Base-by-base conservation (phyloP, 2,888 invertebrate species). In the Aricia artaxerxes region DNA sequence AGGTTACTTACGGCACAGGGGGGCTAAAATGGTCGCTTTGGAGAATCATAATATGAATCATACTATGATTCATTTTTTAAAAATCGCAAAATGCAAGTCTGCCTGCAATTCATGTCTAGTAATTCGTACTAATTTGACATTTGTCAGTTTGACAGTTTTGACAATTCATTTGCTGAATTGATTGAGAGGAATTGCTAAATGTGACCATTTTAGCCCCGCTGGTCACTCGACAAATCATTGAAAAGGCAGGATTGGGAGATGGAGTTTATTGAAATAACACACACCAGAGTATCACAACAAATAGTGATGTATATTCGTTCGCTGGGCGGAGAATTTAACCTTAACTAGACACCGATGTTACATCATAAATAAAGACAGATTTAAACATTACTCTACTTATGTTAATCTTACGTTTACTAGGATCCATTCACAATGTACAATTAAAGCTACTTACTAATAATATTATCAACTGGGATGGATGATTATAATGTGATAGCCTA, bases 401-500 rank as follows among this genome's bases (percentile, higher is more conserved):
- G 64, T 76, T 79, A 80, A 77, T 44, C 79, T 79, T 81, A 81
- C 91, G 84, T 86, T 87, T 92, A 93, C 87, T 93, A 93, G 93
- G 92, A 93, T 92, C 87, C 91, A 88, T 90, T 92, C 89, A 89
- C 87, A 89, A 91, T 90, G 87, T 90, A 91, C 89, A 91, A 84
- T 87, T 91, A 90, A 78, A 82, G 82, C 84, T 85, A 78, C 49
- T 49, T 31, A 53, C 53, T 57, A 57, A 76, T 75, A 49, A 75
- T 76, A 53, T 76, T 53, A 53, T 76, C 49, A 57, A 76, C 53
- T 76, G 76, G 53, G 76, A 53, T 76, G 76, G 76, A 53, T 31
- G 31, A 53, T 13, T 76, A 53, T 53, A 57, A 53, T 35, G 13
- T 57, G 53, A 44, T 73, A 11, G 40, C 73, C 44, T 44, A 73